These are phyloP conservation scores for Florisuga fusca DNA, from an alignment of 2,797 vertebrate genomes.

Conservation along the genomic window DNA sequence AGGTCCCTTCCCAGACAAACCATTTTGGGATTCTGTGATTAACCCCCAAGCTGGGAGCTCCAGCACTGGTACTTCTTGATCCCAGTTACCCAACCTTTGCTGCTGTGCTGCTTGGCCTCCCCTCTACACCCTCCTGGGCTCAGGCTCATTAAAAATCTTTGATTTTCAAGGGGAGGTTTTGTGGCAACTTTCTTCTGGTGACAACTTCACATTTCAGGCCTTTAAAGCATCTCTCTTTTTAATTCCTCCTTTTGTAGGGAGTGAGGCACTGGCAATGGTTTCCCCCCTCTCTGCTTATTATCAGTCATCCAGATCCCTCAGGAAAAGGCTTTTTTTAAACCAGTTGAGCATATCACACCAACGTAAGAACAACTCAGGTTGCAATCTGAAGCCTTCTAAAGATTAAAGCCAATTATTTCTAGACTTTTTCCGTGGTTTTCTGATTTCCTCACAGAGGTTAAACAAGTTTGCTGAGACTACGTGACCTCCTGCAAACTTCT, in stretches of 20 bases:
- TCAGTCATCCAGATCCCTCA: neutral
- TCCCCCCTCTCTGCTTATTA: neutral
- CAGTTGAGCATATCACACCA: neutral
- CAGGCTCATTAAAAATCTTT: neutral
- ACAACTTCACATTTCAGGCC: neutral
- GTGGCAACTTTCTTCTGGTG: neutral
- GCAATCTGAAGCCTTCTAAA: neutral
- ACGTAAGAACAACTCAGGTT: neutral
- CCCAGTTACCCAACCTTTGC: neutral
- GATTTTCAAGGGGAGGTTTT: neutral
- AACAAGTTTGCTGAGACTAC: neutral
- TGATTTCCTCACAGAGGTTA: neutral
- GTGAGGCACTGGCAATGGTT: neutral
- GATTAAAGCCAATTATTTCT: slow-evolving; percentile 7
- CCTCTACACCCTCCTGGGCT: neutral
- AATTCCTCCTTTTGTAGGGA: neutral
- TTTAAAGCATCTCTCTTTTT: neutral
- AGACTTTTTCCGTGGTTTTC: neutral
- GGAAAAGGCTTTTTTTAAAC: neutral
- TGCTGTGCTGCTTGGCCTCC: accelerated
- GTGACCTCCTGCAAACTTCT: neutral
- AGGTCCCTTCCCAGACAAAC: too few species aligned
- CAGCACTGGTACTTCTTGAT: neutral
- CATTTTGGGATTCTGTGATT: too few species aligned
- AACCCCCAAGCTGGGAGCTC: neutral